Evolutionary conservation across 2,888 invertebrate species (phyloP).

Genomic region (Tyria jacobaeae): DNA sequence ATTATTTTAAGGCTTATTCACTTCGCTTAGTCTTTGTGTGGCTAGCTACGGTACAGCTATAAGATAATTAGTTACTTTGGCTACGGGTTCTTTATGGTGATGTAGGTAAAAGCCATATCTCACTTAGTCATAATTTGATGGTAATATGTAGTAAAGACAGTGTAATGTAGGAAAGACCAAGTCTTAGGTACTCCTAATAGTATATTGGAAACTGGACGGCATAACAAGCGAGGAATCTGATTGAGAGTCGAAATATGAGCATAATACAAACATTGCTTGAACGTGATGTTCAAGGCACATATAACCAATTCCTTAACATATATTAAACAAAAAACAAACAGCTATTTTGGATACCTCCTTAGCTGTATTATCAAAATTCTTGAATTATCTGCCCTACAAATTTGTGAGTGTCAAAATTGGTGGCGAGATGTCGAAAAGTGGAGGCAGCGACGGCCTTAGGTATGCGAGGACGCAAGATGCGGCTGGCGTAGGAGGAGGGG

Average conservation of each 20-base stretch:
- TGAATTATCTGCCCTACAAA: constrained; percentile 52
- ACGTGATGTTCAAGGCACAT: constrained; percentile 28
- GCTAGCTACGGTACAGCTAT: too few species aligned
- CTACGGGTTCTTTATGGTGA: too few species aligned
- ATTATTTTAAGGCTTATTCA: too few species aligned
- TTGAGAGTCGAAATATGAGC: neutral
- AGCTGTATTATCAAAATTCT: constrained; percentile 24
- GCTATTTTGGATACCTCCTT: constrained; percentile 28
- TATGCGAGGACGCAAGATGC: constrained; percentile 86
- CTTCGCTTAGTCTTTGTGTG: too few species aligned
- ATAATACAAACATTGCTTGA: constrained; percentile 15
- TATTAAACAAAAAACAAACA: constrained; percentile 19
- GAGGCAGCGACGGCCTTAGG: constrained; percentile 81
- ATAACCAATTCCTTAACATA: constrained; percentile 33
- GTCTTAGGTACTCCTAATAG: too few species aligned
- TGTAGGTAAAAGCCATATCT: too few species aligned
- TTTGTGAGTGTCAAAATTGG: constrained; percentile 81
- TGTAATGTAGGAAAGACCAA: too few species aligned
- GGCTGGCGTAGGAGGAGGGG: constrained; percentile 83
- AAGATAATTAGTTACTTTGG: too few species aligned
- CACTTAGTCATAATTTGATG: too few species aligned
- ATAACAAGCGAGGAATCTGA: neutral
- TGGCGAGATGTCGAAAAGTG: constrained; percentile 82
- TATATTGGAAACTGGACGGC: too few species aligned
- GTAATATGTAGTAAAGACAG: too few species aligned